Evolutionary conservation across 1,140 invertebrate species (phyloP), one percentile per base, ranked within the genome.

Genomic region (Bombus cullumanus): DNA sequence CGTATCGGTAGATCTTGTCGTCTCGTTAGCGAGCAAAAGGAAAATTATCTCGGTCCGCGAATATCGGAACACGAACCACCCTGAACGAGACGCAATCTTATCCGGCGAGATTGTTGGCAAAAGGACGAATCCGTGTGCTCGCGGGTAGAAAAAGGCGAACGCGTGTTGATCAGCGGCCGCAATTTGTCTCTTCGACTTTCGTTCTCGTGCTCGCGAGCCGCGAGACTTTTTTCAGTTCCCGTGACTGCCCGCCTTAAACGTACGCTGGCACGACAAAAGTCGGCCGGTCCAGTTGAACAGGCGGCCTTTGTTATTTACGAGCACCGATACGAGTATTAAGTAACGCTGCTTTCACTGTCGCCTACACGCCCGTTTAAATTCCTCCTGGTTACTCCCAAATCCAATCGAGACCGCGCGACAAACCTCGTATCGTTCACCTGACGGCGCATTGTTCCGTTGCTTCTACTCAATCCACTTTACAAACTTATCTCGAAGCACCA

Each of bases 271-370:
- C 76, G 83, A 90, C 88, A 90, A 90, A 90, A 90, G 75, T 90
- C 86, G 76, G n/a, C 69, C 41, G 89, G 77, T 82, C 88, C 86
- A 83, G 83, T 83, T 80, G 85, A 83, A 83, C 86, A 69, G 79
- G 37, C 76, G 76, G 80, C 25, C 89, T 88, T 90, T 90, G 89
- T 90, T 90, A 90, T 90, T 90, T 91, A 90, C 83, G 89, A 86
- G 71, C 84, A 66, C 81, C 81, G 91, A 91, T 91, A 90, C 88
- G 88, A 73, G 87, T 92, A 93, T 93, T 92, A 92, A 93, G 92
- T 93, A 93, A 93, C 88, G 86, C 90, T 92, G 92, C 92, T 93
- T 93, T 93, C 92, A 93, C 92, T 93, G 92, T 92, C 92, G 92
- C 92, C 92, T 92, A 93, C 92, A 88, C 92, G 77, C 69, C 81